Evolutionary conservation across 2,888 invertebrate species (phyloP), one percentile per base, ranked within the genome.

Genomic region (Epinotia demarniana): DNA sequence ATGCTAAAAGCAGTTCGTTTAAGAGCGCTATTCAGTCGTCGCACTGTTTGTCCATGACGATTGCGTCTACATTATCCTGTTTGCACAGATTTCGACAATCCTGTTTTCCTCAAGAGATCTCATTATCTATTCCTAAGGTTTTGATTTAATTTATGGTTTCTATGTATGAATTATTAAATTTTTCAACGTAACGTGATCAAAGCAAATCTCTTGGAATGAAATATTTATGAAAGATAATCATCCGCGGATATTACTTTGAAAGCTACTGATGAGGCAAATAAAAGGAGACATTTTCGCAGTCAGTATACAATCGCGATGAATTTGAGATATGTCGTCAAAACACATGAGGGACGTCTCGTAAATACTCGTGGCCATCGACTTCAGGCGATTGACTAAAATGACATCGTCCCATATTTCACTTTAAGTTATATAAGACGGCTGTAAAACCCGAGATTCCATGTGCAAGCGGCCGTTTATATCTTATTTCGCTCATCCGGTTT

Each of bases 401-500:
- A 85, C 84, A 87, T 84, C 81, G 82, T 80, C 77, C 82, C 81
- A 88, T 89, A 90, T 88, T 89, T 89, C 88, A 87, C 85, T 87
- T 84, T 84, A 83, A 87, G 83, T 88, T 86, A 86, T 87, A 87
- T 81, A 85, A 86, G 83, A 86, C 84, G 83, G 87, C 84, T 85
- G 87, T 90, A 89, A 90, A 91, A 89, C 86, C 86, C 85, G 84
- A 87, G 88, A 87, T 87, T 87, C 84, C 84, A 81, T 84, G 86
- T 86, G 85, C 85, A 86, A 85, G 84, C 82, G 86, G 81, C 86
- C 87, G 87, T 89, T 88, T 87, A 90, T 88, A 89, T 90, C 87
- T 88, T 90, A 89, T 89, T 89, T 88, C 87, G 87, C 87, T 88
- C 88, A 86, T 89, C 89, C 84, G 82, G 84, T 88, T 90, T 90